A percentile compares a stretch with the other conserved stretches of the same genome.
phyloP scores from a whole-genome alignment of 1,140 invertebrate genomes.

The Drepana arcuata region DNA sequence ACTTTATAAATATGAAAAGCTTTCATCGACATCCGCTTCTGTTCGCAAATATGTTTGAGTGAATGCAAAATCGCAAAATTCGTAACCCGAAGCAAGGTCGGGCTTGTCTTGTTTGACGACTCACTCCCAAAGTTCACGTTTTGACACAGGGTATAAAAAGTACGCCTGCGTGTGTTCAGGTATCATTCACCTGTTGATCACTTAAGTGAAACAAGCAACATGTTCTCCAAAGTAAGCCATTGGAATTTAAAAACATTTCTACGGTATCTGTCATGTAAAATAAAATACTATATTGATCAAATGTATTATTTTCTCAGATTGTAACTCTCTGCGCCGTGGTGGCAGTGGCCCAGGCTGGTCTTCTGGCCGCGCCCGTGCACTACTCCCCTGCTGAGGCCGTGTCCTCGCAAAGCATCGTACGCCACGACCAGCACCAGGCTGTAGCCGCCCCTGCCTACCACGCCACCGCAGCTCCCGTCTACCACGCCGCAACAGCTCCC shows the following conservation, averaged over 20 bases:
- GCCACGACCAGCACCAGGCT: conserved; percentile 36
- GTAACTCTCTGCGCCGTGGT: conserved; percentile 36
- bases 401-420: conserved; percentile 51
- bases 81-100: conserved; percentile 19
- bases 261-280: too few species aligned
- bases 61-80: conserved; percentile 1
- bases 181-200: conserved; percentile 9
- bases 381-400: conserved; percentile 40
- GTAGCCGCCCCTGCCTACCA: conserved; percentile 20
- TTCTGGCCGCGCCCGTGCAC: conserved; percentile 32
- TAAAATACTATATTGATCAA: too few species aligned
- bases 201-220: conserved; percentile 10
- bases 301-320: too few species aligned
- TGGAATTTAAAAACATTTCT: too few species aligned
- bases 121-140: too few species aligned
- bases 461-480: conserved; percentile 13
- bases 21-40: too few species aligned
- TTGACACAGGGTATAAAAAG: conserved; percentile 10
- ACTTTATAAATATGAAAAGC: too few species aligned
- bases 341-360: conserved; percentile 37
- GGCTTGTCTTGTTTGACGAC: conserved; percentile 13
- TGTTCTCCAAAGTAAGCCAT: conserved; percentile 32
- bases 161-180: not conserved
- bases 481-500: conserved; percentile 5
- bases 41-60: too few species aligned